Conservation (phyloP, 2,113 vertebrate species). For the Ptyas mucosa region DNA sequence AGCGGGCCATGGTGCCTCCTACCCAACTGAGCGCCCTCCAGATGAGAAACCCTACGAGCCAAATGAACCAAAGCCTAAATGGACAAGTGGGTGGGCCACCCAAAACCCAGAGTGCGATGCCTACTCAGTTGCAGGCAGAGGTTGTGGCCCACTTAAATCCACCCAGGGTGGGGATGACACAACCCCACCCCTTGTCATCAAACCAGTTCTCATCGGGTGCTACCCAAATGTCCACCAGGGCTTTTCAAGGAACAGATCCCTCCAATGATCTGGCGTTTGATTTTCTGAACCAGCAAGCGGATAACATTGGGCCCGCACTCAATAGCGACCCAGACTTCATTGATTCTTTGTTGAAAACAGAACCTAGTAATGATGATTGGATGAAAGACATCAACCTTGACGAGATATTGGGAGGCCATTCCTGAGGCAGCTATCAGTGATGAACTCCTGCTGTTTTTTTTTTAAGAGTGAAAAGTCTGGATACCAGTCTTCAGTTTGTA, state of each 20-base stretch:
- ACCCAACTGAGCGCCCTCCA: constrained; percentile 79
- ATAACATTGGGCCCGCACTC: constrained; percentile 86
- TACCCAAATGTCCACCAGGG: constrained; percentile 67
- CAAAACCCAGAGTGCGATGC: constrained; percentile 74
- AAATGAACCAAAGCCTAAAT: constrained; percentile 70
- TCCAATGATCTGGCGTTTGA: constrained; percentile 83
- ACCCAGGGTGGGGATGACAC: constrained; percentile 69
- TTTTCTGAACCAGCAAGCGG: constrained; percentile 86
- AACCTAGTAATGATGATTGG: constrained; percentile 95
- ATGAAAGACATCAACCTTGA: constrained; percentile 99
- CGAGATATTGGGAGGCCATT: constrained; percentile 91
- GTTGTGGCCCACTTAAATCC: constrained; percentile 77
- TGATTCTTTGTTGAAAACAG: constrained; percentile 93
- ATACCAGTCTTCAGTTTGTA: constrained; percentile 47
- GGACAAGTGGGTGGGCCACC: constrained; percentile 67
- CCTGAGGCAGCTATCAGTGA: constrained; percentile 62
- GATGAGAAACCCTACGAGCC: constrained; percentile 77
- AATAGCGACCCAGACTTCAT: constrained; percentile 95
- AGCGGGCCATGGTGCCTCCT: constrained; percentile 75
- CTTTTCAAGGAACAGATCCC: constrained; percentile 78
- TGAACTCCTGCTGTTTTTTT: neutral
- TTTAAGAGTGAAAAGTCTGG: constrained; percentile 30
- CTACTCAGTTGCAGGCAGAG: constrained; percentile 77
- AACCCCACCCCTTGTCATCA: constrained; percentile 73
- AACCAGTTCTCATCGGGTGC: constrained; percentile 69